Evolutionary conservation across 2,113 vertebrate species (phyloP).

Genomic region (Apodemus speciosus): DNA sequence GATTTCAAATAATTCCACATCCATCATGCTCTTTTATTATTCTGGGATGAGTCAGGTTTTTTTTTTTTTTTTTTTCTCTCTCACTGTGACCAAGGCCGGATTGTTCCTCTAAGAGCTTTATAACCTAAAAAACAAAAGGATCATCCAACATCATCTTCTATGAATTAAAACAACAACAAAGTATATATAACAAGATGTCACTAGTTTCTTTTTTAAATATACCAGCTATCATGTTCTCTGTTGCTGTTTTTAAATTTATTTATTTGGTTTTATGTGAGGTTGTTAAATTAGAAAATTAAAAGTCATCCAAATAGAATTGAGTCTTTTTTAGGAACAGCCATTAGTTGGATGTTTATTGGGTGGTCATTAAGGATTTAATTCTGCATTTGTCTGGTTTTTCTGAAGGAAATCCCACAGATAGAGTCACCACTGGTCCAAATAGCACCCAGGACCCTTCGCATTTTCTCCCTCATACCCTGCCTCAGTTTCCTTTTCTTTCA

Average conservation of each 20-base stretch:
- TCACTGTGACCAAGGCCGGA: neutral
- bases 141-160: conserved; percentile 4
- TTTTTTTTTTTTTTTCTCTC: conserved; percentile 3
- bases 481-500: neutral
- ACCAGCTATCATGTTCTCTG: neutral
- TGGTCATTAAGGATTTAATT: neutral
- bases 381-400: neutral
- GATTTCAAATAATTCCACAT: conserved; percentile 27
- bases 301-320: neutral
- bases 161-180: conserved; percentile 9
- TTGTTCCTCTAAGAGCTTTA: neutral
- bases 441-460: neutral
- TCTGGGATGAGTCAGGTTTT: conserved; percentile 7
- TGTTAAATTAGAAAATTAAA: conserved; percentile 12
- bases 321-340: neutral
- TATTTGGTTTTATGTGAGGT: neutral
- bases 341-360: neutral
- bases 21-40: neutral
- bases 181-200: neutral
- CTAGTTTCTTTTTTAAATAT: conserved; percentile 33
- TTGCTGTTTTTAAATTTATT: neutral
- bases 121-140: conserved; percentile 4
- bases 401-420: neutral
- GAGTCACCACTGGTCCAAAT: neutral
- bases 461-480: neutral